A percentile compares a stretch with the other conserved stretches of the same genome.
Evolutionary conservation across 2,113 vertebrate genomes (phyloP).

Genomic region (Alligator sinensis): DNA sequence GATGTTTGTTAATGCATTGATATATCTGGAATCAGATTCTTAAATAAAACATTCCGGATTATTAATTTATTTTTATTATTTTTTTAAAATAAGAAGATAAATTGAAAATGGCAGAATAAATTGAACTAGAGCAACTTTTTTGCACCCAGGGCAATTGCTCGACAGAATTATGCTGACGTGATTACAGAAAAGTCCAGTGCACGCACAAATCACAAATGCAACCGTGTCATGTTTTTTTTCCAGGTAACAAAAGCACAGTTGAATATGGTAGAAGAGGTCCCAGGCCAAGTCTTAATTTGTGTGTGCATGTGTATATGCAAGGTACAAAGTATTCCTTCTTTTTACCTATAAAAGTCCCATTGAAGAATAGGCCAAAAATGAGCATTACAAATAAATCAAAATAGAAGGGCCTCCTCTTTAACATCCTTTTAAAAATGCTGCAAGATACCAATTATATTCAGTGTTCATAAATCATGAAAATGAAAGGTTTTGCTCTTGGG

Average conservation of each 20-base stretch:
- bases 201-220: background rate
- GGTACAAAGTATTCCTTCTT: accelerated
- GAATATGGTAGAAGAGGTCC: background rate
- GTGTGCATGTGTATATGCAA: background rate
- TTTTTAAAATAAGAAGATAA: conserved; percentile 24
- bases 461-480: background rate
- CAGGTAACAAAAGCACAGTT: background rate
- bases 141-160: background rate
- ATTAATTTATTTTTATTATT: conserved; percentile 58
- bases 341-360: background rate
- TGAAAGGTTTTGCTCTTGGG: background rate
- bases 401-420: background rate
- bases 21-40: conserved; percentile 68
- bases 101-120: conserved; percentile 51
- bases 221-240: background rate
- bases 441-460: background rate
- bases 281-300: background rate
- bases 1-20: conserved; percentile 56
- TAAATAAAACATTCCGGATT: conserved; percentile 70
- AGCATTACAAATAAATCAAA: background rate
- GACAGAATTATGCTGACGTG: conserved; percentile 17
- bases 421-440: background rate
- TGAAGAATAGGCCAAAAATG: background rate
- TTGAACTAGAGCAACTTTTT: conserved; percentile 41
- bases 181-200: background rate